Evolutionary conservation across 2,113 vertebrate species (phyloP).

Genomic region (Siphamia tubifer): DNA sequence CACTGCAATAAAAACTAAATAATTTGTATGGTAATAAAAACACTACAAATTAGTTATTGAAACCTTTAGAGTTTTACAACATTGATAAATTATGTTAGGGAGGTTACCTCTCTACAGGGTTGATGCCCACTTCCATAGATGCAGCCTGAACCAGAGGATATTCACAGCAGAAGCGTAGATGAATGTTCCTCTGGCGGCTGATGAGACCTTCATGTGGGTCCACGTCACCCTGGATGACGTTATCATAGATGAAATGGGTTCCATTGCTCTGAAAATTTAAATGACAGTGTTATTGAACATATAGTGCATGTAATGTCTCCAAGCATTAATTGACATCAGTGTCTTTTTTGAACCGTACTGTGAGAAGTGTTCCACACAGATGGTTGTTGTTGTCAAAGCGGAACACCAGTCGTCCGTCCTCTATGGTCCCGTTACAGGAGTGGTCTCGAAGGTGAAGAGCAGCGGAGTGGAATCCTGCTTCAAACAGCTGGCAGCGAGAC

Average conservation of each 20-base stretch:
- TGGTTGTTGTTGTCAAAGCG: constrained; percentile 55
- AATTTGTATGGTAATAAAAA: too few species aligned
- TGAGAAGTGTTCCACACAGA: constrained; percentile 68
- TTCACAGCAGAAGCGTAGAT: constrained; percentile 36
- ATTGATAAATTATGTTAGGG: too few species aligned
- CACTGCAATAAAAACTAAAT: too few species aligned
- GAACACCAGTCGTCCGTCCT: constrained; percentile 61
- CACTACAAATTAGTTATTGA: too few species aligned
- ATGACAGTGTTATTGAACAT: too few species aligned
- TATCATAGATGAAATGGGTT: constrained; percentile 59
- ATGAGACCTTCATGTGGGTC: too few species aligned
- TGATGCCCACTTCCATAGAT: constrained; percentile 45
- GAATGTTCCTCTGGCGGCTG: too few species aligned
- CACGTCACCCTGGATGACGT: constrained; percentile 25
- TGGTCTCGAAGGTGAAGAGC: constrained; percentile 64
- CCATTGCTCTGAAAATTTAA: constrained; percentile 58
- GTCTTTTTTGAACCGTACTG: too few species aligned
- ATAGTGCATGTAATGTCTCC: too few species aligned
- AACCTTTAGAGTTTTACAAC: too few species aligned
- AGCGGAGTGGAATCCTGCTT: constrained; percentile 55
- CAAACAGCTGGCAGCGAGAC: constrained; percentile 75
- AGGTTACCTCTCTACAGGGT: constrained; percentile 72
- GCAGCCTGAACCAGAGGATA: constrained; percentile 47
- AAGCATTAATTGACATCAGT: too few species aligned
- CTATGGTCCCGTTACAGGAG: constrained; percentile 57